Evolutionary conservation across 2,797 vertebrate genomes (phyloP).

Genomic region (Telmatherina bonti): DNA sequence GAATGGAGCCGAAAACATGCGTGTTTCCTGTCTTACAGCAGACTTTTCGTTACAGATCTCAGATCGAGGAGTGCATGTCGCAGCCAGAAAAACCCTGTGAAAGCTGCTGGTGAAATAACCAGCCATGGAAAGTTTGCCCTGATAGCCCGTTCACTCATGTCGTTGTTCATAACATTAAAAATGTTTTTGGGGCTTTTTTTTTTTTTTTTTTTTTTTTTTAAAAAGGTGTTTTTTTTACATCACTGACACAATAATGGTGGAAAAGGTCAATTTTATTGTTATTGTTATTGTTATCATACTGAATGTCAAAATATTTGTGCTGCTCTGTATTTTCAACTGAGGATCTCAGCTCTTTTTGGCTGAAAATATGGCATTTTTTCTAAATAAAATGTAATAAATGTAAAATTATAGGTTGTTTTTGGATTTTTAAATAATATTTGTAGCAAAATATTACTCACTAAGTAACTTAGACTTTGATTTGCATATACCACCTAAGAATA

Average conservation of each 20-base stretch:
- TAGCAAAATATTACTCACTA: no score
- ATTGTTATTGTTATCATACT: no score
- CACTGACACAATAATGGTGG: not conserved
- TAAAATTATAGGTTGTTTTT: not conserved
- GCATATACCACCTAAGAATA: no score
- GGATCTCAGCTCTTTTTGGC: not conserved
- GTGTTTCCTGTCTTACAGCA: not conserved
- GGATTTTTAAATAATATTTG: no score
- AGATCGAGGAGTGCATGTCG: conserved; percentile 55
- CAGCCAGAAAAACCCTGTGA: conserved; percentile 49
- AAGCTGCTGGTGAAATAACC: conserved; percentile 67
- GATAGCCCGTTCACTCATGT: not conserved
- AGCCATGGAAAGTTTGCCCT: not conserved
- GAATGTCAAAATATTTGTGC: not conserved
- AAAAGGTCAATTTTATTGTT: no score
- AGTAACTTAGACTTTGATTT: no score
- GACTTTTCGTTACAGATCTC: conserved; percentile 51
- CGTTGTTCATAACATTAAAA: not conserved
- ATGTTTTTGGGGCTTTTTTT: not conserved
- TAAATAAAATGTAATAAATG: conserved; percentile 16
- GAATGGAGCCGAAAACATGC: accelerated
- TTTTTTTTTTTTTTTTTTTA: no score
- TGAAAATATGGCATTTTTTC: not conserved
- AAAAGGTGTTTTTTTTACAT: no score
- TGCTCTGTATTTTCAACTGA: conserved; percentile 1